Base-by-base conservation (phyloP, 2,113 vertebrate genomes). In the Thomomys bottae region DNA sequence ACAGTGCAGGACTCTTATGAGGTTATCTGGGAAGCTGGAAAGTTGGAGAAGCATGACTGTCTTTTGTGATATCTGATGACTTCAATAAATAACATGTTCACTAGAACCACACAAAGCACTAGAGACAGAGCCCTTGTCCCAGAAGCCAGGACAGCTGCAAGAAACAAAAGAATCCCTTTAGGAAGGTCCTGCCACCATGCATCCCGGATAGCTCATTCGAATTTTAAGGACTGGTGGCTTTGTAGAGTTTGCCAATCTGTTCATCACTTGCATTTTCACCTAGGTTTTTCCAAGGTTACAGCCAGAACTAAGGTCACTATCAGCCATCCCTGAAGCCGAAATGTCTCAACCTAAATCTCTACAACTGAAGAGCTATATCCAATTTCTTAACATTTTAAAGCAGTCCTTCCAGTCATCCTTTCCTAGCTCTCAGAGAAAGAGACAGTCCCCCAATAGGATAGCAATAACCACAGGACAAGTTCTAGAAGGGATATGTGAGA, bases 131-230 rank as follows among this genome's bases (percentile, higher is more conserved):
- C 17, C 54, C 40, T 54, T 32, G 0, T 30, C 26, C 26, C 32
- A 45, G 18, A 24, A 42, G 11, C 76, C n/a, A 66, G 45, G 84
- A 24, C n/a, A 82, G 75, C 71, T 77, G 66, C 68, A 57, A 24
- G 9, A 38, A 73, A 20, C 15, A 87, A 73, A 38, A 96, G 68
- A 49, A 23, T 73, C 61, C 72, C 23, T 8, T 36, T 63, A 10
- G 3, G 57, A 92, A 88, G 61, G 71, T 90, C 64, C 89, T 34
- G 42, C 12, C 49, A 84, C 30, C 76, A 79, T 45, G 92, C 28
- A 54, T 54, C 89, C 91, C 59, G 96, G 72, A 80, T 94, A 93
- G 85, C 77, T 93, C 70, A 94, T 94, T 95, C 96, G 70, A 54
- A 15, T 71, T 84, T 91, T 73, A 54, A 54, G 49, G 34, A 67